A percentile compares a stretch with the other conserved stretches of the same genome.
Conservation (phyloP, 2,888 invertebrate genomes). For the Plebejus melissa region DNA sequence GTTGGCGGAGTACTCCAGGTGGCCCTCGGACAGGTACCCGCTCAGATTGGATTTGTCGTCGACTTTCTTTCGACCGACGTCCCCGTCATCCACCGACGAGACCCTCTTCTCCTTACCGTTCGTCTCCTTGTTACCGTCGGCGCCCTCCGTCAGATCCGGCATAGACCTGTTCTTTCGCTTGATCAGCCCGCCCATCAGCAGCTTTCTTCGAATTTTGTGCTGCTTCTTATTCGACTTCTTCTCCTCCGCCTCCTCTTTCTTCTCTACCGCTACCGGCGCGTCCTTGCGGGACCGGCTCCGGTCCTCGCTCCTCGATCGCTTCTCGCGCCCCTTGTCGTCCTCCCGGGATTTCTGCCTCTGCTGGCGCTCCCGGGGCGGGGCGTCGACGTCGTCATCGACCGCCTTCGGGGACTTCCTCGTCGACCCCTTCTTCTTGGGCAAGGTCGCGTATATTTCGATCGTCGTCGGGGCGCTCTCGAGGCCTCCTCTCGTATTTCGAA, state of each 20-base stretch:
- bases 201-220: slow-evolving; percentile 91
- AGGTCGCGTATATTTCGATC: slow-evolving; percentile 94
- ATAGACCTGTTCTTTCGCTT: slow-evolving; percentile 93
- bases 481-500: slow-evolving; percentile 85
- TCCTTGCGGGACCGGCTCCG: slow-evolving; percentile 88
- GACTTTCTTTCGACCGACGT: slow-evolving; percentile 81
- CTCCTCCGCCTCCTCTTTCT: slow-evolving; percentile 83
- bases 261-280: slow-evolving; percentile 82
- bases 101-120: slow-evolving; percentile 63
- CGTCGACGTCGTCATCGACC: slow-evolving; percentile 86
- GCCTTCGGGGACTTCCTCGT: slow-evolving; percentile 83
- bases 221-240: slow-evolving; percentile 90
- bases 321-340: slow-evolving; percentile 85
- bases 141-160: slow-evolving; percentile 93
- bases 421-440: slow-evolving; percentile 91
- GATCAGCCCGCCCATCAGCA: slow-evolving; percentile 93
- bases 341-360: slow-evolving; percentile 85
- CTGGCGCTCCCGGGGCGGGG: slow-evolving; percentile 84
- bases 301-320: slow-evolving; percentile 90
- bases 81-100: slow-evolving; percentile 86
- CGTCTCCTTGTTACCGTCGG: slow-evolving; percentile 72
- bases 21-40: slow-evolving; percentile 92
- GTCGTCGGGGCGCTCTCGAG: slow-evolving; percentile 87
- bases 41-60: slow-evolving; percentile 82
- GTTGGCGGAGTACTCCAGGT: slow-evolving; percentile 85